phyloP scores from a whole-genome alignment of 1,140 invertebrate species.

The Drosophila yakuba region DNA sequence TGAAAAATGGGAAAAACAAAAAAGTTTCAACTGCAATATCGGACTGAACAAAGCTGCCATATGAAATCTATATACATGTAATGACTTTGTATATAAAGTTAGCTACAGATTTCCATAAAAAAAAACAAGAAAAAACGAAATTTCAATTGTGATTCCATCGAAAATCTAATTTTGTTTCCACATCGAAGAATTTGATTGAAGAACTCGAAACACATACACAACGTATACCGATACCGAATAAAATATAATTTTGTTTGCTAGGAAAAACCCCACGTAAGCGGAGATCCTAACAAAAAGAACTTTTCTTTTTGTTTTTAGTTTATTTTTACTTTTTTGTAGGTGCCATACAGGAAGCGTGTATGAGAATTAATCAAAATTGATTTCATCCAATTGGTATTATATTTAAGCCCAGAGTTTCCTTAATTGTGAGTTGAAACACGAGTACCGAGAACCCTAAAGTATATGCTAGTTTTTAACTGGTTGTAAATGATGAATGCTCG shows the following conservation, averaged over 20 bases:
- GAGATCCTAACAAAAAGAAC: slow-evolving; percentile 38
- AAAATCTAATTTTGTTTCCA: slow-evolving; percentile 75
- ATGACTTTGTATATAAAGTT: slow-evolving; percentile 35
- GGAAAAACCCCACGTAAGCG: slow-evolving; percentile 11
- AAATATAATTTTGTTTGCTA: slow-evolving; percentile 61
- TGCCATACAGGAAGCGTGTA: slow-evolving; percentile 40
- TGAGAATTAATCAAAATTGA: slow-evolving; percentile 48
- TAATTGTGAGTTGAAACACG: slow-evolving; percentile 34
- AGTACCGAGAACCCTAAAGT: slow-evolving; percentile 36
- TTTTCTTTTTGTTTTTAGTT: slow-evolving; percentile 26
- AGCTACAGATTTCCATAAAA: slow-evolving; percentile 32
- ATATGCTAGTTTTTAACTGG: slow-evolving; percentile 74
- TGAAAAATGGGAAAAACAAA: slow-evolving; percentile 16
- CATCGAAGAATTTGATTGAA: slow-evolving; percentile 69
- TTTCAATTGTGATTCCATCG: slow-evolving; percentile 78
- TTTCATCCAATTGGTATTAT: slow-evolving; percentile 31
- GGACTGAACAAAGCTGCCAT: slow-evolving; percentile 80
- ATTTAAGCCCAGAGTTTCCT: slow-evolving; percentile 24
- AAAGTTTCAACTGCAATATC: slow-evolving; percentile 64
- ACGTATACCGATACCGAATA: slow-evolving; percentile 60
- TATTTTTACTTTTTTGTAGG: slow-evolving; percentile 6
- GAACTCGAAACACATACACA: slow-evolving; percentile 29
- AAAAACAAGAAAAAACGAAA: slow-evolving; percentile 48
- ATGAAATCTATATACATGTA: slow-evolving; percentile 41
- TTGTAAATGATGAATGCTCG: slow-evolving; percentile 73